Percentiles rank a stretch among this genome's conserved stretches.
These are phyloP conservation scores for Podabrus alpinus DNA, from an alignment of 2,888 invertebrate species.

Conservation along the genomic window DNA sequence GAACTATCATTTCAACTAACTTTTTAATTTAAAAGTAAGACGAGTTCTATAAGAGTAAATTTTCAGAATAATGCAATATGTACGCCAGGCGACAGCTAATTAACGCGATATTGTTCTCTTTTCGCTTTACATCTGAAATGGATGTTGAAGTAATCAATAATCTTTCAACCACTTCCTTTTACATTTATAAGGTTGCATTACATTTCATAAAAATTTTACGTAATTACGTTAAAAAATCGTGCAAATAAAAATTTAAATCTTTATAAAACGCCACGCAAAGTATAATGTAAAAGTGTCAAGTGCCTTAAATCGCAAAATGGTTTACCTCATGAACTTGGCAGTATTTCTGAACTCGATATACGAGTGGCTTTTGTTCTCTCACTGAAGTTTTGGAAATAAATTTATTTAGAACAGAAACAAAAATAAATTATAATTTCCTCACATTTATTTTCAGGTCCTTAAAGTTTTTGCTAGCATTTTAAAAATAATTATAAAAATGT, in stretches of 20 bases:
- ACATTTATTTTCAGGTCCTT: neutral
- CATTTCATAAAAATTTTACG: neutral
- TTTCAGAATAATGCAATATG: slow-evolving; percentile 35
- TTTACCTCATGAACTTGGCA: neutral
- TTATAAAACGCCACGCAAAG: neutral
- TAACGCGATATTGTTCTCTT: slow-evolving; percentile 35
- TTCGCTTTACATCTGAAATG: slow-evolving; percentile 17
- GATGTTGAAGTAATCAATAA: neutral
- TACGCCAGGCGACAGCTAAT: slow-evolving; percentile 35
- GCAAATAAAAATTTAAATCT: neutral
- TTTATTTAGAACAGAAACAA: neutral
- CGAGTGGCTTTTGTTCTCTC: neutral
- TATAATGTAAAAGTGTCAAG: neutral
- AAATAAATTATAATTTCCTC: neutral
- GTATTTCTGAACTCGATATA: neutral
- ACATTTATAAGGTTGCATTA: neutral
- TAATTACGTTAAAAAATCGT: neutral
- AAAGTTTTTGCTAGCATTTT: neutral
- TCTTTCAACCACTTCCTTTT: neutral
- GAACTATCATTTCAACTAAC: slow-evolving; percentile 37
- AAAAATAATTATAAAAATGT: neutral
- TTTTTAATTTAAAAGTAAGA: slow-evolving; percentile 41
- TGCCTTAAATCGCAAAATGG: neutral
- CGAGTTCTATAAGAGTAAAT: slow-evolving; percentile 36
- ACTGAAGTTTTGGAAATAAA: neutral